Evolutionary conservation across 2,888 invertebrate genomes (phyloP).

Genomic region (Eulithis prunata): DNA sequence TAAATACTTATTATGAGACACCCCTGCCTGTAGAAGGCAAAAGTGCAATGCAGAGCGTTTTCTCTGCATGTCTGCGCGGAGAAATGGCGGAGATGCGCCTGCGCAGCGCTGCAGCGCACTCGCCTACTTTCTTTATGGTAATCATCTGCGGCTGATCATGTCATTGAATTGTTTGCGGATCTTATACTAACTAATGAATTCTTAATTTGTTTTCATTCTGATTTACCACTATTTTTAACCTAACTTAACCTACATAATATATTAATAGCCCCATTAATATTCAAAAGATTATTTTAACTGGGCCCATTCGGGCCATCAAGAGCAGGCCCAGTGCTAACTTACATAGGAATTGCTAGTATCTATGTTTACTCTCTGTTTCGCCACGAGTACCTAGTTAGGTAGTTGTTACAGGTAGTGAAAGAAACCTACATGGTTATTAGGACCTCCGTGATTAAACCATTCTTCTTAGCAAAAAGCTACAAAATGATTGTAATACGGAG

Average conservation of each 20-base stretch:
- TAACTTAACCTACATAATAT: too few relatives aligned
- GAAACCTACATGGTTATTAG: slow-evolving; percentile 15
- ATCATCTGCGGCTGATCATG: slow-evolving; percentile 43
- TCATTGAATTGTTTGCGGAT: slow-evolving; percentile 31
- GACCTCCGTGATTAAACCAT: slow-evolving; percentile 20
- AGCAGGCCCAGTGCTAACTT: too few relatives aligned
- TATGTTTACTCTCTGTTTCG: too few relatives aligned
- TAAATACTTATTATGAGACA: slow-evolving; percentile 3
- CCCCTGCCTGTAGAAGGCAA: slow-evolving; percentile 42
- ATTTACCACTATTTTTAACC: too few relatives aligned
- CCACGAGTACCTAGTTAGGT: background rate
- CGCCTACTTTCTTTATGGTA: slow-evolving; percentile 73
- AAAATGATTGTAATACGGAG: slow-evolving; percentile 23
- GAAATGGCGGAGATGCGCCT: slow-evolving; percentile 33
- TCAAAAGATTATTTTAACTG: too few relatives aligned
- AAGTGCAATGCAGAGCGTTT: slow-evolving; percentile 45
- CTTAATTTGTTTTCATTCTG: slow-evolving; percentile 17
- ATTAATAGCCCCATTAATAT: too few relatives aligned
- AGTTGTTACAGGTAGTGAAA: background rate
- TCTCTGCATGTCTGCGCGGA: slow-evolving; percentile 37
- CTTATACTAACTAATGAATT: slow-evolving; percentile 20
- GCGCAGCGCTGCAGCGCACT: slow-evolving; percentile 38
- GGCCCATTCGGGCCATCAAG: too few relatives aligned
- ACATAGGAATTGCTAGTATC: too few relatives aligned
- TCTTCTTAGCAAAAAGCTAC: slow-evolving; percentile 16